Conservation (phyloP, 2,113 vertebrate species). For the Naja naja region DNA sequence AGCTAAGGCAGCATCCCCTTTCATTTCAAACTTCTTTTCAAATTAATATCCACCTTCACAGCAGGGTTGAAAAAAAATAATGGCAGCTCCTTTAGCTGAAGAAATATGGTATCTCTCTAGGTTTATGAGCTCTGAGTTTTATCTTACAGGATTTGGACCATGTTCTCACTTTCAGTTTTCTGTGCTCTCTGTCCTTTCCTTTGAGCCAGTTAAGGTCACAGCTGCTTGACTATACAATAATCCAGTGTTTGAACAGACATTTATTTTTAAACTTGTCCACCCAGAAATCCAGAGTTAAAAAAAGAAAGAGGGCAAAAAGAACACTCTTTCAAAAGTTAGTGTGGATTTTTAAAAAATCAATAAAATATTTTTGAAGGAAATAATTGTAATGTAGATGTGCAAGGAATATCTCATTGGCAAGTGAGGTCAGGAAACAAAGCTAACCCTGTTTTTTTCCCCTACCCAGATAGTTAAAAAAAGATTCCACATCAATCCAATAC, state of each 20-base stretch:
- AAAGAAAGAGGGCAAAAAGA: conserved; percentile 14
- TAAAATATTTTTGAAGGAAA: neutral
- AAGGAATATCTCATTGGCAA: neutral
- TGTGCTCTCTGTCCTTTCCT: conserved; percentile 35
- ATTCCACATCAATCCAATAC: neutral
- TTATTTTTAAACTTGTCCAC: conserved; percentile 58
- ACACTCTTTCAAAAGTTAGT: conserved; percentile 55
- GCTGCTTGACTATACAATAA: conserved; percentile 38
- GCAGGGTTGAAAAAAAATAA: neutral
- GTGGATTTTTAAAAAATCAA: conserved; percentile 47
- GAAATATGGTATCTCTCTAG: neutral
- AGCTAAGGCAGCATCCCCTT: neutral
- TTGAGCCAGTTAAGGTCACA: conserved; percentile 49
- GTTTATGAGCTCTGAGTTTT: neutral
- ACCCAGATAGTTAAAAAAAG: neutral
- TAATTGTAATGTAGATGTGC: neutral
- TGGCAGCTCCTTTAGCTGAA: neutral
- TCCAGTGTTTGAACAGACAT: conserved; percentile 40
- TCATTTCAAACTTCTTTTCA: conserved; percentile 1
- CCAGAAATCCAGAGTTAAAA: conserved; percentile 25
- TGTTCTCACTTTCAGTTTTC: conserved; percentile 13
- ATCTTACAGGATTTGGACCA: neutral
- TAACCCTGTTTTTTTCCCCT: neutral
- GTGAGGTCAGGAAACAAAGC: neutral
- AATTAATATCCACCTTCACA: neutral